Percentiles rank a stretch among this genome's conserved stretches.
Conservation (phyloP, 2,797 vertebrate genomes). For the Fistularia commersonii region DNA sequence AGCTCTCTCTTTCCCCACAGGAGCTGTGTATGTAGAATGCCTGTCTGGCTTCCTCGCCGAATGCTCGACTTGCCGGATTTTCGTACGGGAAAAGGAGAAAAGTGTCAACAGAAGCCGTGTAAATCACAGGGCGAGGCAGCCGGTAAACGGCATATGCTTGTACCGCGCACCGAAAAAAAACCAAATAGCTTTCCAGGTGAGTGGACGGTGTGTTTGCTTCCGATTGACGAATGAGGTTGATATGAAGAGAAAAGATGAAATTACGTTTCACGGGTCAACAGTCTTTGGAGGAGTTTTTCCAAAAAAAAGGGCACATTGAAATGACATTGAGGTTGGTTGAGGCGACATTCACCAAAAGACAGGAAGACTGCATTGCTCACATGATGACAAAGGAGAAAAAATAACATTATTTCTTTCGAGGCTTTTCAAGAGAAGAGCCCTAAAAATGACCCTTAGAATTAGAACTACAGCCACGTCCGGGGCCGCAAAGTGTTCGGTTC, state of each 20-base stretch:
- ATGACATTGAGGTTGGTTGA: constrained; percentile 23
- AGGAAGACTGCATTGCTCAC: no score
- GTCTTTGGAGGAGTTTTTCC: constrained; percentile 28
- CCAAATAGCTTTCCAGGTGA: constrained; percentile 12
- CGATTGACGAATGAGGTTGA: constrained; percentile 29
- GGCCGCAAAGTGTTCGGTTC: no score
- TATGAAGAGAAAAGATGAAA: constrained; percentile 25
- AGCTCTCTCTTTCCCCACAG: constrained; percentile 45
- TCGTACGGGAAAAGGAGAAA: constrained; percentile 23
- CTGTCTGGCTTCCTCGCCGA: constrained; percentile 29
- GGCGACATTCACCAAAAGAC: background rate
- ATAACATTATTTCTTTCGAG: no score
- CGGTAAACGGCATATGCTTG: constrained; percentile 36
- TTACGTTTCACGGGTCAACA: constrained; percentile 44
- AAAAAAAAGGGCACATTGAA: constrained; percentile 21
- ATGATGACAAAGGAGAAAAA: no score
- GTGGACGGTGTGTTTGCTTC: constrained; percentile 10
- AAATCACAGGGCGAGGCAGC: constrained; percentile 30
- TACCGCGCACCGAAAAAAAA: background rate
- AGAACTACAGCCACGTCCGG: no score
- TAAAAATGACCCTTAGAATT: no score
- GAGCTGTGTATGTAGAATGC: constrained; percentile 33
- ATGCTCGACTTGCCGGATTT: constrained; percentile 32
- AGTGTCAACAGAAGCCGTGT: constrained; percentile 31
- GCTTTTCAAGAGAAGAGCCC: no score